A percentile compares a stretch with the other conserved stretches of the same genome.
phyloP scores from a whole-genome alignment of 2,113 vertebrate genomes.

The Malurus melanocephalus region DNA sequence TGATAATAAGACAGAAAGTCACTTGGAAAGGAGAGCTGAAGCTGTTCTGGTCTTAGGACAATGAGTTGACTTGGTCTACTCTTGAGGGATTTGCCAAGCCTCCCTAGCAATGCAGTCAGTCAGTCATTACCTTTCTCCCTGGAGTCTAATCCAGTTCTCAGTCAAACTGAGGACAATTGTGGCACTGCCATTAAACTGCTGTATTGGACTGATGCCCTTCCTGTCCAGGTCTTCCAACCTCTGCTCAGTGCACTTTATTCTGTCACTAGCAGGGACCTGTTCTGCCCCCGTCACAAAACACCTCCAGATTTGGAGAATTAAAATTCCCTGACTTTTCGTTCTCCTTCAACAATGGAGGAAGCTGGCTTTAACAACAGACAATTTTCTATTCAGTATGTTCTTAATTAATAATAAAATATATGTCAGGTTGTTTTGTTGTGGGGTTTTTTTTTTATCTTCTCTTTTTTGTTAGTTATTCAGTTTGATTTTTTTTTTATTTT shows the following conservation, averaged over 20 bases:
- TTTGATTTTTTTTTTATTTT: conserved; percentile 59
- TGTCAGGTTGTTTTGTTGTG: background rate
- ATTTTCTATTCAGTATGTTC: background rate
- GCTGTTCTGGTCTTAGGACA: background rate
- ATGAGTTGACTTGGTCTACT: background rate
- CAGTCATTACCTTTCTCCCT: background rate
- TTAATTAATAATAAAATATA: conserved; percentile 55
- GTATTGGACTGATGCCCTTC: background rate
- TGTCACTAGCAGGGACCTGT: background rate
- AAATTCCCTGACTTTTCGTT: background rate
- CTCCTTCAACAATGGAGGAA: background rate
- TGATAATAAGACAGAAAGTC: background rate
- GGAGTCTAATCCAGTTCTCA: background rate
- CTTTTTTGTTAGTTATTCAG: conserved; percentile 43
- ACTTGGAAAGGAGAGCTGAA: background rate
- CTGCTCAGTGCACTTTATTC: background rate
- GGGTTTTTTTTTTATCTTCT: background rate
- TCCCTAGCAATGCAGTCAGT: background rate
- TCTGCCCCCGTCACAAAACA: background rate
- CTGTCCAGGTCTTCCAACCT: background rate
- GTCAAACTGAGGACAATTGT: background rate
- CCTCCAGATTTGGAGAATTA: background rate
- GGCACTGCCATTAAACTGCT: background rate
- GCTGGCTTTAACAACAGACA: background rate
- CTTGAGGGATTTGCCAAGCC: background rate